Conservation (phyloP, 1,140 invertebrate species). For the Pygmarrhopalites habei region DNA sequence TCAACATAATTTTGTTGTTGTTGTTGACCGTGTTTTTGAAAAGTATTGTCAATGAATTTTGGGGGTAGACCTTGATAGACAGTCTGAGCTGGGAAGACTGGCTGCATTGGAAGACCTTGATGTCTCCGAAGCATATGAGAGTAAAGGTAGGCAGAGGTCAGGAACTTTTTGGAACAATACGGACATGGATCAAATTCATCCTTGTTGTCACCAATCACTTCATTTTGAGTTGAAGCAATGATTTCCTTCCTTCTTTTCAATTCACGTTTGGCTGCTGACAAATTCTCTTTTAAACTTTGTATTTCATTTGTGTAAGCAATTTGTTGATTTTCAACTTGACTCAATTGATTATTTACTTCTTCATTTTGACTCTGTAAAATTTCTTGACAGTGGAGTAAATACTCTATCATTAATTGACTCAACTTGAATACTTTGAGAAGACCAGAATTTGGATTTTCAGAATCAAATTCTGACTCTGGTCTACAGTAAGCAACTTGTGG, state of each 20-base stretch:
- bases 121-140: constrained; percentile 34
- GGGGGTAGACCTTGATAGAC: constrained; percentile 2
- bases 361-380: background rate
- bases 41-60: constrained; percentile 2
- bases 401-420: constrained; percentile 28
- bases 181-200: constrained; percentile 36
- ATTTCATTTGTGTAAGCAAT: constrained; percentile 15
- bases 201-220: constrained; percentile 25
- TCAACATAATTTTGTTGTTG: background rate
- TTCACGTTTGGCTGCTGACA: constrained; percentile 26
- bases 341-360: background rate
- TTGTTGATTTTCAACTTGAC: constrained; percentile 8
- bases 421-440: constrained; percentile 34
- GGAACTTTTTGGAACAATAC: constrained; percentile 32
- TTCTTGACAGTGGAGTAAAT: constrained; percentile 20
- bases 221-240: constrained; percentile 22
- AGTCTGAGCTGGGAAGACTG: constrained; percentile 5
- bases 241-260: constrained; percentile 26
- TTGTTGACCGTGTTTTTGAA: background rate
- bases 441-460: constrained; percentile 21
- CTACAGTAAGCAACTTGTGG: constrained; percentile 29
- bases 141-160: constrained; percentile 13
- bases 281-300: constrained; percentile 14
- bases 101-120: constrained; percentile 33
- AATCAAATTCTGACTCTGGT: constrained; percentile 31